Evolutionary conservation across 2,113 vertebrate genomes (phyloP).

Genomic region (Pipa parva): DNA sequence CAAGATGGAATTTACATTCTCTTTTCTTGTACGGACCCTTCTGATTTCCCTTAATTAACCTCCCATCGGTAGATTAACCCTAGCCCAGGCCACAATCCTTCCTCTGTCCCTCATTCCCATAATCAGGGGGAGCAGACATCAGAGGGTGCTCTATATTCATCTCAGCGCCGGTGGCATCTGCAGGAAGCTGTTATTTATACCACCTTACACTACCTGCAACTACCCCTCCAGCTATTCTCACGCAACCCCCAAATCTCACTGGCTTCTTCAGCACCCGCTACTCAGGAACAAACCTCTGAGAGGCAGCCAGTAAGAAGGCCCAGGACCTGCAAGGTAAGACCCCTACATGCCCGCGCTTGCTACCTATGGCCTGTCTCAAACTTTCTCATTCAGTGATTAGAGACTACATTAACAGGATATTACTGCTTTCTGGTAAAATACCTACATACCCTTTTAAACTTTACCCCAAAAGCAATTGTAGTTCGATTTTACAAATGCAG

Average conservation of each 20-base stretch:
- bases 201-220: conserved; percentile 30
- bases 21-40: not conserved
- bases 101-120: not conserved
- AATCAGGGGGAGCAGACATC: conserved; percentile 2
- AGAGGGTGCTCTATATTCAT: not conserved
- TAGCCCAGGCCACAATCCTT: not conserved
- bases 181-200: conserved; percentile 32
- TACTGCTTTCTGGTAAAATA: too few species aligned
- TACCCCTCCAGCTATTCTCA: conserved; percentile 29
- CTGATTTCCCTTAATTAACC: not conserved
- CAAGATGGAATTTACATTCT: not conserved
- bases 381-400: too few species aligned
- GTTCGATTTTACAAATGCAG: too few species aligned
- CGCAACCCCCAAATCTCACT: conserved; percentile 16
- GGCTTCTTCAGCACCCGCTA: not conserved
- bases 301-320: not conserved
- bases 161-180: conserved; percentile 6
- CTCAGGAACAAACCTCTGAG: not conserved
- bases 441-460: too few species aligned
- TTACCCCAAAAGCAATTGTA: too few species aligned
- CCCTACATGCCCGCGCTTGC: not conserved
- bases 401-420: too few species aligned
- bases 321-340: conserved; percentile 26
- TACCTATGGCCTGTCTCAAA: too few species aligned
- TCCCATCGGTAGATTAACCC: conserved; percentile 4